Conservation (phyloP, 2,888 invertebrate genomes). For the Acholoe squamosa region DNA sequence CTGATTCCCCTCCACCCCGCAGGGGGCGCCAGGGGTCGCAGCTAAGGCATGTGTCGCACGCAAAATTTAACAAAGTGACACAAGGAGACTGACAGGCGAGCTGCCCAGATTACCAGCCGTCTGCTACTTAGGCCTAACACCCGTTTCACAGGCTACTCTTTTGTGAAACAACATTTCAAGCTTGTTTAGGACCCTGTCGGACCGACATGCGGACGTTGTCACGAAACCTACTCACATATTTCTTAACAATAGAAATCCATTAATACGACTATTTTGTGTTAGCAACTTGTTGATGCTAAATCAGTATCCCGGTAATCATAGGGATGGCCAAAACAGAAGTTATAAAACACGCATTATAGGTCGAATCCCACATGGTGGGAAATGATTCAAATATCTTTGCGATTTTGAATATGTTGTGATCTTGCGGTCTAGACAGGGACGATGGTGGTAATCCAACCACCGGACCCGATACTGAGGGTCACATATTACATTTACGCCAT, state of each 20-base stretch:
- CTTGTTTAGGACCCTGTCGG: neutral
- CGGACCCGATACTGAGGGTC: too few species aligned
- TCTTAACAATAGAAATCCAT: neutral
- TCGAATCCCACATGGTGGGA: too few species aligned
- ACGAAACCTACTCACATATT: neutral
- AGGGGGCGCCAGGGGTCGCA: constrained; percentile 22
- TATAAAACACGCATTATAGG: too few species aligned
- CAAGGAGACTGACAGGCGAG: neutral
- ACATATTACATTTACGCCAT: too few species aligned
- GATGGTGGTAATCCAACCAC: too few species aligned
- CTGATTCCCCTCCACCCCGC: neutral
- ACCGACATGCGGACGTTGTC: constrained; percentile 12
- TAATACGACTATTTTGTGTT: neutral
- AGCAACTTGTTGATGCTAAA: neutral
- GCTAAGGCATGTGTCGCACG: constrained; percentile 18
- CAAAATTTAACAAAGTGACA: constrained; percentile 52
- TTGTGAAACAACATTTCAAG: constrained; percentile 60
- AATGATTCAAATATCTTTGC: too few species aligned
- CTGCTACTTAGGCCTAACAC: constrained; percentile 27
- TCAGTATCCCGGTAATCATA: neutral
- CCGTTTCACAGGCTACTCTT: constrained; percentile 36
- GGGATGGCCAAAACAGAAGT: too few species aligned
- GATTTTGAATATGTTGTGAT: too few species aligned
- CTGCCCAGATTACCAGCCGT: neutral
- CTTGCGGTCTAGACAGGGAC: too few species aligned